Conservation (phyloP, 2,888 invertebrate species). For the Aleiodes testaceus region DNA sequence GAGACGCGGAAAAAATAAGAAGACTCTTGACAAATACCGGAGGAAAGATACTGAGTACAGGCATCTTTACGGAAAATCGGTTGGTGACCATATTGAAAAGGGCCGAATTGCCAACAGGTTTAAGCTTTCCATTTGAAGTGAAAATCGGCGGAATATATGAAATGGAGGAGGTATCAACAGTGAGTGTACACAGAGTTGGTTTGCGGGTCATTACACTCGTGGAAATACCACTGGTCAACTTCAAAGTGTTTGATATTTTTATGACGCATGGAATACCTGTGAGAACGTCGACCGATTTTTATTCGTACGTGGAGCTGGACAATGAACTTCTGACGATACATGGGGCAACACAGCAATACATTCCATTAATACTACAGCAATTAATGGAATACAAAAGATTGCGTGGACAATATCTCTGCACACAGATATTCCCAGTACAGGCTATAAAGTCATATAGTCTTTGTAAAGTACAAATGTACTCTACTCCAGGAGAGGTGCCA, state of each 20-base stretch:
- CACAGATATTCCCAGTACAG: background rate
- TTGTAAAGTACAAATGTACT: background rate
- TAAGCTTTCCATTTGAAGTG: background rate
- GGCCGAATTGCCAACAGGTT: too few relatives aligned
- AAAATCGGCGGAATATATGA: background rate
- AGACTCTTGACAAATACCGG: too few relatives aligned
- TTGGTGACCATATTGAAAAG: too few relatives aligned
- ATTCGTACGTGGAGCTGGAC: background rate
- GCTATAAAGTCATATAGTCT: too few relatives aligned
- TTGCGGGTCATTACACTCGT: too few relatives aligned
- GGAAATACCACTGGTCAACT: too few relatives aligned
- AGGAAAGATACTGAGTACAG: too few relatives aligned
- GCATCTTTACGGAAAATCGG: too few relatives aligned
- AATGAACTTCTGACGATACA: background rate
- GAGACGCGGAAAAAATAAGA: too few relatives aligned
- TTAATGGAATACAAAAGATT: background rate
- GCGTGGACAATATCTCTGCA: background rate
- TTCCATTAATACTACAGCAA: background rate
- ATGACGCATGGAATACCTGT: too few relatives aligned
- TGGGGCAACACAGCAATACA: background rate
- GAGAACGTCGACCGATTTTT: background rate
- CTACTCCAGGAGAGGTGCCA: background rate
- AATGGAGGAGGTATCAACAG: slow-evolving; percentile 3
- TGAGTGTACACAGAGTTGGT: background rate
- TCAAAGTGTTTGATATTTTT: too few relatives aligned